Percentiles rank a stretch among this genome's conserved stretches.
phyloP scores from a whole-genome alignment of 1,140 invertebrate species.

The Periplaneta americana region DNA sequence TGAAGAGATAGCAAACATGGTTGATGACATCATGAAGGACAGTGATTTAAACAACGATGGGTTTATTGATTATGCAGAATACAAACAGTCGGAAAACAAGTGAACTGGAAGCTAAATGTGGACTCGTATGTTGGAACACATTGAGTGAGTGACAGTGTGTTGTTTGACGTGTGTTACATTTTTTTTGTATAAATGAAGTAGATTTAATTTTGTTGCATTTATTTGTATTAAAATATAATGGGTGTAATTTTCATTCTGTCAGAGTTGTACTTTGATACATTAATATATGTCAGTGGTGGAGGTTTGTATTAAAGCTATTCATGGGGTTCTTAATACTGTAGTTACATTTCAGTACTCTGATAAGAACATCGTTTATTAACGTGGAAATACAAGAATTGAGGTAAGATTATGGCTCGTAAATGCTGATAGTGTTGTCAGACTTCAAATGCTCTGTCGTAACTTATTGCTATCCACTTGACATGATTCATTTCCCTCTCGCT shows the following conservation, averaged over 20 bases:
- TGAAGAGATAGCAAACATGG: background rate
- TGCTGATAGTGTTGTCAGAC: too few species aligned
- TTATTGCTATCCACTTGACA: too few species aligned
- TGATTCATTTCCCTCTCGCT: too few species aligned
- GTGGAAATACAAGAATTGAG: too few species aligned
- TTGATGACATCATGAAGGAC: background rate
- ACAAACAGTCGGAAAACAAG: background rate
- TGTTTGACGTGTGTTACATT: background rate
- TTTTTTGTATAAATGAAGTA: background rate
- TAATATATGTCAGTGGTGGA: too few species aligned
- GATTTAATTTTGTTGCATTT: background rate
- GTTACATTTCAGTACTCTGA: too few species aligned
- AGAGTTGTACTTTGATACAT: background rate
- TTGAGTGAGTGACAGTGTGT: too few species aligned
- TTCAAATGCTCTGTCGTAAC: too few species aligned
- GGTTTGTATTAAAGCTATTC: too few species aligned
- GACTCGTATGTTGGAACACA: background rate
- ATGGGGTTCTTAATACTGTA: background rate
- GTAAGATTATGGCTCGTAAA: too few species aligned
- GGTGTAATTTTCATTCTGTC: background rate
- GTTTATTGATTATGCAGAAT: conserved; percentile 10
- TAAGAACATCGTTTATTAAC: too few species aligned
- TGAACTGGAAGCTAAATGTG: background rate
- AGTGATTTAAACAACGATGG: conserved; percentile 10
- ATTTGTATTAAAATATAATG: background rate